Conservation (phyloP, 2,113 vertebrate species). For the rabbit (Oryctolagus cuniculus) region mOryCun1.1 NC_091440.1:81298001-81298500, state of each 20-base stretch:
- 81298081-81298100: fast-evolving
- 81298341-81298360: not conserved
- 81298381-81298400: too few species aligned
- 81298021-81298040: not conserved
- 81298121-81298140: not conserved
- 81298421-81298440: not conserved
- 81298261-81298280: constrained; percentile 63
- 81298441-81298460: constrained; percentile 21
- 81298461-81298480: constrained; percentile 13
- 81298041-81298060: fast-evolving
- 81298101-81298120: fast-evolving
- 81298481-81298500: not conserved
- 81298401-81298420: not conserved
- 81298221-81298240: constrained; percentile 43
- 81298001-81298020: not conserved
- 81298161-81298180: not conserved
- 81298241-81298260: constrained; percentile 62
- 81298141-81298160: not conserved
- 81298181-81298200: not conserved
- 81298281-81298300: constrained; percentile 27
- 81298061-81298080: fast-evolving
- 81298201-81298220: not conserved
- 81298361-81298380: not conserved
- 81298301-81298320: not conserved
- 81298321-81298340: constrained; percentile 56